Base-by-base conservation (phyloP, 2,797 vertebrate species). In the Sphaeramia orbicularis region DNA sequence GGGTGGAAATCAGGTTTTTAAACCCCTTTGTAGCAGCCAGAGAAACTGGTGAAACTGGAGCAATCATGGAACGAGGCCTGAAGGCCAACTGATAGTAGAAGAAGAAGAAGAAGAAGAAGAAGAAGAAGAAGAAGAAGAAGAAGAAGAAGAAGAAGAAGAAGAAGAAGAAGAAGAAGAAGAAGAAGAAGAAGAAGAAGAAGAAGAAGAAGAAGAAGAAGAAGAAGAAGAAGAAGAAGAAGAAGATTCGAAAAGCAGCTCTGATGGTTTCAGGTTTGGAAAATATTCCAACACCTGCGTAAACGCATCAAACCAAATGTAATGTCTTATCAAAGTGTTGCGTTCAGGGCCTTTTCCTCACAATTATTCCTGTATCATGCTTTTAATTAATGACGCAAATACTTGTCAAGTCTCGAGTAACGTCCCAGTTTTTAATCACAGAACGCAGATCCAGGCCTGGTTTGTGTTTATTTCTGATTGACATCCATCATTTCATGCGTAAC, bases 41-140 rank as follows among this genome's bases (percentile, higher is more conserved):
- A 14, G 37, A 52, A 52, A 53, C 45, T 12, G 10, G n/a, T 52
- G 47, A 69, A 36, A 66, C 45, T 24, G 21, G 2, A 24, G 5
- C 21, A 24, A 24, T 40, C n/a, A 16, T 16, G 10, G 4, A 18
- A 35, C 32, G 49, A 74, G 75, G 71, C 76, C 83, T 60, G 49
- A 36, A 79, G 72, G 66, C 80, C 79, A 64, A 21, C 12, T 14
- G 42, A 24, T 24, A n/a, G n/a, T n/a, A n/a, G n/a, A n/a, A n/a
- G n/a, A n/a, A n/a, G 21, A 24, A 2, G 21, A 24, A 24, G 21
- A 24, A 2, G 21, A 24, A 24, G 21, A 24, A 2, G 21, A 24
- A 2, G 21, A 24, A 30, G 45, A 61, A 7, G 32, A 48, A 42
- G 15, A 14, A 24, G 3, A 21, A 53, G 8, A 3, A 9, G 45